A percentile compares a stretch with the other conserved stretches of the same genome.
These are phyloP conservation scores for Patiria miniata DNA, from an alignment of 35 echinoderm and acorn worm genomes.

Conservation along the genomic window DNA sequence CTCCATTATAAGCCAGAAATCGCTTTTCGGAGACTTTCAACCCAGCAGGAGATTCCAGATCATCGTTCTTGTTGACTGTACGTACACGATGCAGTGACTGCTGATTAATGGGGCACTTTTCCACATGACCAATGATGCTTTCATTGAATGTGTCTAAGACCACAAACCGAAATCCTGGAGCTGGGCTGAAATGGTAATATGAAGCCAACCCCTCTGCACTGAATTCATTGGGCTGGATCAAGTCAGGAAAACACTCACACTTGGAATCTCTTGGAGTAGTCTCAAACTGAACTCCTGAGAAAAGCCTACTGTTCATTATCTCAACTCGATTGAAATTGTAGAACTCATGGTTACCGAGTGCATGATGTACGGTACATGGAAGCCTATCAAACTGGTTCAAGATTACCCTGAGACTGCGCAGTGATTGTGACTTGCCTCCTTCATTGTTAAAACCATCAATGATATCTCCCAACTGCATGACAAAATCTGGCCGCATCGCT, in stretches of 20 bases:
- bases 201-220: not conserved
- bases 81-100: constrained; percentile 27
- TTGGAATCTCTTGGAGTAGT: not conserved
- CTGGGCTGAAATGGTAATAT: constrained; percentile 80
- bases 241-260: not conserved
- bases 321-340: constrained; percentile 80
- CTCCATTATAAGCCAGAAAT: constrained; percentile 67
- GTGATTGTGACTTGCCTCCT: constrained; percentile 46
- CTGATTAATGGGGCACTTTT: not conserved
- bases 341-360: constrained; percentile 87
- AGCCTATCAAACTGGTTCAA: constrained; percentile 60
- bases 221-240: no score
- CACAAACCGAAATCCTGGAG: constrained; percentile 66
- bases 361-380: constrained; percentile 59
- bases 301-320: constrained; percentile 45
- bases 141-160: constrained; percentile 62
- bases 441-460: constrained; percentile 76
- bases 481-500: constrained; percentile 29
- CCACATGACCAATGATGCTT: constrained; percentile 16
- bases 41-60: constrained; percentile 48
- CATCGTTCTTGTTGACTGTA: constrained; percentile 41
- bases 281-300: constrained; percentile 30
- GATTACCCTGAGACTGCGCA: not conserved
- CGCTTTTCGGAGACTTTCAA: constrained; percentile 27
- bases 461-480: constrained; percentile 82